These are phyloP conservation scores for Petrosia ficiformis DNA, from an alignment of 37 sponge, comb jelly and placozoan genomes.

Conservation along the genomic window DNA sequence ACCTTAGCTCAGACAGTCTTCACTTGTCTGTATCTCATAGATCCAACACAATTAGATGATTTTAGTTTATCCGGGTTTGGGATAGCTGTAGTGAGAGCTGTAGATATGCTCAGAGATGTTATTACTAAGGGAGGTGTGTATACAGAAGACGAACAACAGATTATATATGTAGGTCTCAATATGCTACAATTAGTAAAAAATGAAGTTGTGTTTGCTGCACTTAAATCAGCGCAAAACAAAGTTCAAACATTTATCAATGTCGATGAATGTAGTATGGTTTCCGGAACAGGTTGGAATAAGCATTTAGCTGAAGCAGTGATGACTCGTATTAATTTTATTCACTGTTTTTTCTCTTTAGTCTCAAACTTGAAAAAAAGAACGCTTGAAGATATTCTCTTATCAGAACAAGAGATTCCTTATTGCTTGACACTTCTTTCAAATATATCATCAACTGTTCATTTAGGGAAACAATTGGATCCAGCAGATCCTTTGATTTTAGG, in stretches of 20 bases:
- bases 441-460: conserved; percentile 29
- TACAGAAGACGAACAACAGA: conserved; percentile 81
- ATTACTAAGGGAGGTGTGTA: conserved; percentile 63
- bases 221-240: conserved; percentile 64
- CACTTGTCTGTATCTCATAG: conserved; percentile 86
- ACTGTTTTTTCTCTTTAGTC: conserved; percentile 33
- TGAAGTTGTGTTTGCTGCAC: conserved; percentile 12
- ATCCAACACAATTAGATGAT: conserved; percentile 39
- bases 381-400: conserved; percentile 15
- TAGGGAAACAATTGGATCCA: conserved; percentile 46
- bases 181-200: conserved; percentile 34
- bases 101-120: conserved; percentile 56
- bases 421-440: conserved; percentile 28
- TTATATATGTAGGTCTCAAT: conserved; percentile 45
- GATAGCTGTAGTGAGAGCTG: conserved; percentile 36
- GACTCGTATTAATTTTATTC: conserved; percentile 35
- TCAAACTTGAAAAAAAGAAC: conserved; percentile 32
- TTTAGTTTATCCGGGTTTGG: conserved; percentile 44
- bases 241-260: conserved; percentile 18
- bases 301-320: conserved; percentile 24
- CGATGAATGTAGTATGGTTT: not conserved
- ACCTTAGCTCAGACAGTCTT: conserved; percentile 96
- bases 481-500: conserved; percentile 51
- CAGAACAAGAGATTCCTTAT: conserved; percentile 25
- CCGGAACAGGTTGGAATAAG: not conserved